Conservation (phyloP, 2,888 invertebrate species). For the Phaedon cochleariae region DNA sequence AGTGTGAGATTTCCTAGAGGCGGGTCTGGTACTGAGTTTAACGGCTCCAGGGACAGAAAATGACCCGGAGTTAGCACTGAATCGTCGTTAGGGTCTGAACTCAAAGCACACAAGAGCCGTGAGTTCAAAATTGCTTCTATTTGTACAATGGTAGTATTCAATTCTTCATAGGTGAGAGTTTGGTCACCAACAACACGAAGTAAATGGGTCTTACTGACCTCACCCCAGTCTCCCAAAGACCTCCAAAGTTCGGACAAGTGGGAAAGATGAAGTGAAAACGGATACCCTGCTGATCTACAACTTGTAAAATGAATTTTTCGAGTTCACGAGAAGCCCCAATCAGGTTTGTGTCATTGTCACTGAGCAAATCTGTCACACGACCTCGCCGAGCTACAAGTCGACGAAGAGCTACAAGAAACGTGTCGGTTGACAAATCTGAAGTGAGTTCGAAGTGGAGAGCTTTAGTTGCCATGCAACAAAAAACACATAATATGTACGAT, state of each 20-base stretch:
- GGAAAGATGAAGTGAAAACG: conserved; percentile 17
- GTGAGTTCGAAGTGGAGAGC: conserved; percentile 4
- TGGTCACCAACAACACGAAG: conserved; percentile 7
- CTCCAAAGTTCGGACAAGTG: conserved; percentile 16
- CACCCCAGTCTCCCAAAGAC: conserved; percentile 21
- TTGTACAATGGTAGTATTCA: conserved; percentile 13
- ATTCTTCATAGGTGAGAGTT: conserved; percentile 12
- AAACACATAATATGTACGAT: conserved; percentile 17
- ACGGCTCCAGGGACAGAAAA: not conserved
- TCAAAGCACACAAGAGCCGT: conserved; percentile 6
- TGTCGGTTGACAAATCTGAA: conserved; percentile 1
- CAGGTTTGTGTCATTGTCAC: conserved; percentile 12
- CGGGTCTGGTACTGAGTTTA: conserved; percentile 5
- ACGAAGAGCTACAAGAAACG: not conserved
- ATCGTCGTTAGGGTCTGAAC: conserved; percentile 28
- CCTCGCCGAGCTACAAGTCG: conserved; percentile 1
- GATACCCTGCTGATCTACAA: not conserved
- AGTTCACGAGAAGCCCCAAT: not conserved
- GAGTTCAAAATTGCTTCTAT: conserved; percentile 19
- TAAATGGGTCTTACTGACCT: conserved; percentile 13
- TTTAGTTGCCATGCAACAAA: conserved; percentile 8
- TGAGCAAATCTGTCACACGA: not conserved
- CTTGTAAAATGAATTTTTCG: not conserved
- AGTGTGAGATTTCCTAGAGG: conserved; percentile 15
- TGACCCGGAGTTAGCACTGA: conserved; percentile 25